These are phyloP conservation scores for Puntigrus tetrazona DNA, from an alignment of 2,113 vertebrate species.

Conservation along the genomic window DNA sequence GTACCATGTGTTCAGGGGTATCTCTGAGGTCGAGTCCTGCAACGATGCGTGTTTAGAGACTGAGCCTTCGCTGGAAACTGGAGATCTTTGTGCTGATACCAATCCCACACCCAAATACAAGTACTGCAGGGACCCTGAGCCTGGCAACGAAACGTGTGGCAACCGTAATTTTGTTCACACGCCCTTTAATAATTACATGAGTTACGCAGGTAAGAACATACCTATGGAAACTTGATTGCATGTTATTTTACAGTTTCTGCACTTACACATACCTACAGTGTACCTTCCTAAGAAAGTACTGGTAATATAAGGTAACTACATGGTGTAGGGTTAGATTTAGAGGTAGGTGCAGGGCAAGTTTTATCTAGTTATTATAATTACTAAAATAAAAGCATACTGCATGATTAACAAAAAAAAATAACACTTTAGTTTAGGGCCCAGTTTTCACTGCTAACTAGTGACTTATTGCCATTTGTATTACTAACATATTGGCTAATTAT, in stretches of 20 bases:
- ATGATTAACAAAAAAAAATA: not conserved
- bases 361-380: too few relatives aligned
- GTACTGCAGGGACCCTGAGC: constrained; percentile 88
- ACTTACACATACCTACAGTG: too few relatives aligned
- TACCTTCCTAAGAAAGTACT: too few relatives aligned
- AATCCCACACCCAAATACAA: constrained; percentile 96
- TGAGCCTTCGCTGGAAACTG: constrained; percentile 93
- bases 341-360: too few relatives aligned
- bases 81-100: constrained; percentile 94
- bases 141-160: constrained; percentile 93
- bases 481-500: too few relatives aligned
- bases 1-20: constrained; percentile 95
- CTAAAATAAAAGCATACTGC: too few relatives aligned
- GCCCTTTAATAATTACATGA: constrained; percentile 98
- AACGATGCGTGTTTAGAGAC: constrained; percentile 96
- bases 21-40: constrained; percentile 96
- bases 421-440: not conserved
- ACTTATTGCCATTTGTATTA: not conserved
- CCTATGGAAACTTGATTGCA: not conserved
- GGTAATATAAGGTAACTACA: too few relatives aligned
- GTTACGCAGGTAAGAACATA: constrained; percentile 85
- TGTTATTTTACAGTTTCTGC: too few relatives aligned
- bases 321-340: too few relatives aligned
- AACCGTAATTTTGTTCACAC: constrained; percentile 87
- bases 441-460: not conserved